Conservation (phyloP, 2,888 invertebrate genomes). For the Odontocerum albicorne region DNA sequence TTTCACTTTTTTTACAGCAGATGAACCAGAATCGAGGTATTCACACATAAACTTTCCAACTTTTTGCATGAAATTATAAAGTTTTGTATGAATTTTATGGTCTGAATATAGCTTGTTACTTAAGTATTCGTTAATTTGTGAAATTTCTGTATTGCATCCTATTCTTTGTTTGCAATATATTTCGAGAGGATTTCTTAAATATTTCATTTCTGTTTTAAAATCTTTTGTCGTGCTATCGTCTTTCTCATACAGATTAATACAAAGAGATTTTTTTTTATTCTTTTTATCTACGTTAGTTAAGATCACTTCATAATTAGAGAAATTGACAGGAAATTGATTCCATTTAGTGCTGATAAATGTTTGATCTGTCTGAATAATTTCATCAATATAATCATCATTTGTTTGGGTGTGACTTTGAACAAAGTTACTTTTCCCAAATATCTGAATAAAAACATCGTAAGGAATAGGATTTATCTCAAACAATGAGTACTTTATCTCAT, state of each 20-base stretch:
- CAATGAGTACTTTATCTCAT: conserved; percentile 50
- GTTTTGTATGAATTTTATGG: conserved; percentile 14
- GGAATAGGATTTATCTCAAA: conserved; percentile 56
- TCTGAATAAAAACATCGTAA: conserved; percentile 53
- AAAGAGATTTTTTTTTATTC: conserved; percentile 32
- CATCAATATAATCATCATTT: conserved; percentile 50
- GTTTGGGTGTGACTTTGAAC: conserved; percentile 51
- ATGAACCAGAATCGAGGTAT: conserved; percentile 5
- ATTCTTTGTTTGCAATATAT: conserved; percentile 25
- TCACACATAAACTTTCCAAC: conserved; percentile 21
- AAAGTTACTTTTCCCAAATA: conserved; percentile 50
- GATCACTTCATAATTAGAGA: conserved; percentile 46
- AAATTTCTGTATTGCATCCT: conserved; percentile 17
- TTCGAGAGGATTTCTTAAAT: conserved; percentile 39
- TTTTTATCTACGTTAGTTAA: conserved; percentile 38
- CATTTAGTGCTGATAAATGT: conserved; percentile 45
- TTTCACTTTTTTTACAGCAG: conserved; percentile 2
- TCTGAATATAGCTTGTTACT: conserved; percentile 4
- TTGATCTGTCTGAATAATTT: conserved; percentile 51
- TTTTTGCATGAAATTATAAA: conserved; percentile 22
- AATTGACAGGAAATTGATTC: conserved; percentile 52
- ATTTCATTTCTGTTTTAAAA: conserved; percentile 42
- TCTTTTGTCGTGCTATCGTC: conserved; percentile 39
- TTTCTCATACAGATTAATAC: not conserved
- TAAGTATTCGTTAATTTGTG: conserved; percentile 5